These are phyloP conservation scores for Gnathonemus longibarbis DNA, from an alignment of 2,113 vertebrate species.

Conservation along the genomic window DNA sequence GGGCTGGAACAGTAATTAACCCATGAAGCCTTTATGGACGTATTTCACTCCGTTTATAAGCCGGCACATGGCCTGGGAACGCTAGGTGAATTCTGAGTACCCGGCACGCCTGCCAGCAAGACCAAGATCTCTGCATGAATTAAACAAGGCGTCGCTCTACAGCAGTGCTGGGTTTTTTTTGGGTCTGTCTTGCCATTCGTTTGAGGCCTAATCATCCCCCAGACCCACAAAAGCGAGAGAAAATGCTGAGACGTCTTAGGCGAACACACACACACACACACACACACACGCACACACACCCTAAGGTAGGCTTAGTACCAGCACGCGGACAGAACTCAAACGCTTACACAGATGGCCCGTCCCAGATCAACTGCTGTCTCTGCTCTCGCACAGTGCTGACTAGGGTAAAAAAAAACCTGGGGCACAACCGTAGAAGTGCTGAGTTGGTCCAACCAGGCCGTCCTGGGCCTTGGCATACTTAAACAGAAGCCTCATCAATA, in stretches of 20 bases:
- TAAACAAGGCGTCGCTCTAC: too few species aligned
- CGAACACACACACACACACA: too few species aligned
- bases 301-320: background rate
- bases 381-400: conserved; percentile 45
- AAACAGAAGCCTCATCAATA: conserved; percentile 63
- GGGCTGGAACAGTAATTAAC: conserved; percentile 59
- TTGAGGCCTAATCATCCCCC: background rate
- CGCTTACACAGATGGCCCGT: conserved; percentile 23
- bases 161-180: background rate
- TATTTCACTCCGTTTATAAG: conserved; percentile 28
- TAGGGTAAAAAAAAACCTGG: conserved; percentile 31
- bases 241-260: background rate
- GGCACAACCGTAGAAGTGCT: conserved; percentile 51
- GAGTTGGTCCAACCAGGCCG: conserved; percentile 53
- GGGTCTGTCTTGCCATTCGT: background rate
- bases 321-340: background rate
- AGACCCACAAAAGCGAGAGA: background rate
- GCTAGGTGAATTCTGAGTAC: conserved; percentile 53
- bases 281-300: background rate
- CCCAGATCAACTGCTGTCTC: conserved; percentile 33
- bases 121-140: conserved; percentile 24
- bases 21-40: conserved; percentile 47
- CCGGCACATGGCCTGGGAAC: conserved; percentile 24
- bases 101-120: conserved; percentile 55
- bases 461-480: conserved; percentile 44